Percentiles rank a stretch among this genome's conserved stretches.
Conservation (phyloP, 2,888 invertebrate species). For the Athalia rosae region DNA sequence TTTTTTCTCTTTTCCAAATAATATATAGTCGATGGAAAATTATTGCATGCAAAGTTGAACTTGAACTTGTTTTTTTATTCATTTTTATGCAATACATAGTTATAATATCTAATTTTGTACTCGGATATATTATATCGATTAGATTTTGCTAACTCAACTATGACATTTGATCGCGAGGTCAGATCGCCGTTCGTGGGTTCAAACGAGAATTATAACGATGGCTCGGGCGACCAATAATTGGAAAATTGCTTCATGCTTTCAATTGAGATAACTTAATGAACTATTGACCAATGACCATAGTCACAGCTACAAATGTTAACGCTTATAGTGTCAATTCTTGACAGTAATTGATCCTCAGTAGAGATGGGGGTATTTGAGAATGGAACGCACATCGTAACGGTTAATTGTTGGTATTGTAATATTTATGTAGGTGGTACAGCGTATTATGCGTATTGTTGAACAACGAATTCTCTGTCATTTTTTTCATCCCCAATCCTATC, state of each 20-base stretch:
- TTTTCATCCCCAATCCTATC: too few relatives aligned
- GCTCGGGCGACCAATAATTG: constrained; percentile 51
- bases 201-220: neutral
- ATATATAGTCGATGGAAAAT: too few relatives aligned
- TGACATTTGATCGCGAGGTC: neutral
- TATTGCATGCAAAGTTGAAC: too few relatives aligned
- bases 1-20: too few relatives aligned
- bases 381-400: too few relatives aligned
- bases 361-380: neutral
- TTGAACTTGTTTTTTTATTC: too few relatives aligned
- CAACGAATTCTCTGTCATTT: too few relatives aligned
- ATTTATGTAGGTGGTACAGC: too few relatives aligned
- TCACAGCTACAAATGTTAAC: constrained; percentile 29
- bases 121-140: neutral
- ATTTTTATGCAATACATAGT: neutral
- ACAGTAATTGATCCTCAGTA: constrained; percentile 19
- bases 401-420: too few relatives aligned
- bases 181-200: neutral
- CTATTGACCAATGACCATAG: constrained; percentile 40
- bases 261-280: constrained; percentile 66
- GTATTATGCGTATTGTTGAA: too few relatives aligned
- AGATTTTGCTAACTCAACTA: too few relatives aligned
- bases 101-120: too few relatives aligned
- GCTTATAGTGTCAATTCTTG: constrained; percentile 27
- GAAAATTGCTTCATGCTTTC: constrained; percentile 62